A percentile compares a stretch with the other conserved stretches of the same genome.
Evolutionary conservation across 2,113 vertebrate genomes (phyloP).

Genomic region (Ptilorrhoa leucosticta): DNA sequence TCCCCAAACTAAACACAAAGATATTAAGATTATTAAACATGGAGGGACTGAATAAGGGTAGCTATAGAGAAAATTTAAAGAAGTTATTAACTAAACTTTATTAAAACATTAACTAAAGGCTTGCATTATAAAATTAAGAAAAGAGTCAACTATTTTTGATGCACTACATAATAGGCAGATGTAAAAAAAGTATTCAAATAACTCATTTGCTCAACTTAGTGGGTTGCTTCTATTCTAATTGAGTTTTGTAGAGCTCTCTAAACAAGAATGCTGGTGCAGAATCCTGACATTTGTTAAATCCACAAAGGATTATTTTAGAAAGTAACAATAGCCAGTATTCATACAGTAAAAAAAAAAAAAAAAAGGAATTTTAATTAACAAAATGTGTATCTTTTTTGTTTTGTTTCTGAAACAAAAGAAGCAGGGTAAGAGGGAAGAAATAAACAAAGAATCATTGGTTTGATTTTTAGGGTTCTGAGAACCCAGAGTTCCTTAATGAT

Average conservation of each 20-base stretch:
- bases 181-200: constrained; percentile 26
- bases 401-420: constrained; percentile 50
- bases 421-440: neutral
- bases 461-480: constrained; percentile 9
- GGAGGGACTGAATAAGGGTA: neutral
- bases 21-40: neutral
- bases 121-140: neutral
- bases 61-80: neutral
- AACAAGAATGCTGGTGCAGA: constrained; percentile 31
- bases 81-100: neutral
- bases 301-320: constrained; percentile 61
- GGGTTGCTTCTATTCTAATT: constrained; percentile 20
- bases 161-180: neutral
- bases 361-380: constrained; percentile 53
- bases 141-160: neutral
- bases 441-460: neutral
- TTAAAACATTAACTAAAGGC: neutral
- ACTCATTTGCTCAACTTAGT: neutral
- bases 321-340: constrained; percentile 48
- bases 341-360: neutral
- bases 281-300: constrained; percentile 56
- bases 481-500: neutral
- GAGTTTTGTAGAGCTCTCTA: constrained; percentile 19
- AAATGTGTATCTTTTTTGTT: constrained; percentile 48
- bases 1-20: neutral